Base-by-base conservation (phyloP, 2,888 invertebrate genomes). In the Teinopalpus imperialis region DNA sequence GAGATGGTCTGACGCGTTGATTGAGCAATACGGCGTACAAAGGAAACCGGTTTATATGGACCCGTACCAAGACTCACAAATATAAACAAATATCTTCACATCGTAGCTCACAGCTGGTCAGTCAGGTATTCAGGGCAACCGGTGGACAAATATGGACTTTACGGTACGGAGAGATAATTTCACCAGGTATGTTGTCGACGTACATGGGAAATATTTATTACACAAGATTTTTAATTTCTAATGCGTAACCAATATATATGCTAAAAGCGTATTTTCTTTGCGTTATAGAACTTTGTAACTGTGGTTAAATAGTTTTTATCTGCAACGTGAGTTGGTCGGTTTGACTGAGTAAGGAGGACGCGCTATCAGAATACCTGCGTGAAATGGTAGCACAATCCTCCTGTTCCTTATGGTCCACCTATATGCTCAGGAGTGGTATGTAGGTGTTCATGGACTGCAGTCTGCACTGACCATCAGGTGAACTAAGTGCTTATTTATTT, bases 1-100 rank as follows among this genome's bases (percentile, higher is more conserved):
- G 59, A 62, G 66, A 72, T 69, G 73, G 66, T 63, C 63, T 62
- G 52, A 57, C 53, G 49, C 54, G 46, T 54, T 49, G 61, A 75
- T 81, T 79, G 69, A 63, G 78, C 63, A 78, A 77, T 63, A 55
- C 59, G 49, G 50, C 59, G 32, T 35, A 43, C 16, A 40, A 32
- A 44, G 53, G 47, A 49, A 63, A 62, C 74, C 68, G 72, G 53
- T 51, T 23, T 53, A 63, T 27, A 43, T 31, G 54, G 67, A 59
- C 30, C 63, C 49, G 18, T 29, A 30, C 55, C 58, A 59, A 44
- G 31, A 26, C 46, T 56, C 45, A 52, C 43, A 29, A 43, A 50
- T 41, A 62, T 63, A 60, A 52, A 57, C 51, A 46, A 48, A 16
- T 41, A 21, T 49, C 49, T 51, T 44, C 30, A 49, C 40, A 51